Base-by-base conservation (phyloP, 2,888 invertebrate genomes). In the Ephialtes manifestator region DNA sequence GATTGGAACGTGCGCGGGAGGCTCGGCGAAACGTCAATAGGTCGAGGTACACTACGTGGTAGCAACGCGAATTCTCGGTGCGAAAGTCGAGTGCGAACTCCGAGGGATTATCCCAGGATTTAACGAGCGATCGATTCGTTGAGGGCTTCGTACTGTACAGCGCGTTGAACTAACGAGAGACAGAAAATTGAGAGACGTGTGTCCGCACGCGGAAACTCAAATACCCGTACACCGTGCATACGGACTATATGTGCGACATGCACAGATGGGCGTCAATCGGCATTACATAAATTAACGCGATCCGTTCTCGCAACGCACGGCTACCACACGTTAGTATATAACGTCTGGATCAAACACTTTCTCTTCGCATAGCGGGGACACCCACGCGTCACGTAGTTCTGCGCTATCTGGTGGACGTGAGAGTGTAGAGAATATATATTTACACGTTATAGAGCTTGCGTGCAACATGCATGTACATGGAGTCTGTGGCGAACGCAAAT, bases 221-320 rank as follows among this genome's bases (percentile, higher is more conserved):
- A 68, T 31, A 67, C 24, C 24, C 24, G 4, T 15, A 15, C 18
- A 43, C 11, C 46, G 11, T n/a, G 35, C 39, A 39, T 28, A 65
- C 35, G n/a, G 48, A 75, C 7, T 80, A 39, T 43, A 51, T 48
- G 43, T 8, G 24, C n/a, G 46, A 46, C 28, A 53, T 53, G 35
- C 70, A 55, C 71, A 51, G 72, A 81, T 77, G 86, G 88, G 88
- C 86, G 89, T 91, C 90, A 90, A 92, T 92, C 92, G 90, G 89
- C 87, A 88, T 91, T 91, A 91, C 91, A 90, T 90, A 90, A 92
- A 92, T 92, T 92, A 91, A 91, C 87, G 87, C 87, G 86, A 81
- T 60, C 53, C 51, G 77, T 81, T 78, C 70, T 72, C 81, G 60
- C 81, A 39, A 75, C 74, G 82, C 85, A 84, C 83, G 81, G 80